Evolutionary conservation across 2,113 vertebrate genomes (phyloP), one percentile per base, ranked within the genome.

Genomic region (Nettapus auritus): DNA sequence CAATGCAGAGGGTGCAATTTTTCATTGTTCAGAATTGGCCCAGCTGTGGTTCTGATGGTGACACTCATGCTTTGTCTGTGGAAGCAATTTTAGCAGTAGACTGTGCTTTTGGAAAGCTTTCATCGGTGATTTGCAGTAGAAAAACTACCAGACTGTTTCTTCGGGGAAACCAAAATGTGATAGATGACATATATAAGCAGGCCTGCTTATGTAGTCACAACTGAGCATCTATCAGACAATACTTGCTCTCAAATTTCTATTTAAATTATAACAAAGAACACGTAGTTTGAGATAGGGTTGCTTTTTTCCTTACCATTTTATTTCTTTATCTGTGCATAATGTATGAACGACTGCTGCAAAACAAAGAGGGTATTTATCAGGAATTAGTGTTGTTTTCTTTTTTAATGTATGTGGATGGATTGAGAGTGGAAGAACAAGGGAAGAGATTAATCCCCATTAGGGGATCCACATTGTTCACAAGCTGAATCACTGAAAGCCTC

Each of bases 311-410:
- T 53, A 20, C 8, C 0, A 0, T 36, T 85, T 82, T 62, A 31
- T 87, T 57, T 88, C 29, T 91, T 71, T 11, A 33, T 64, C 19
- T 64, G 2, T 85, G 34, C 8, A 31, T 95, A 53, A 88, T 71
- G 22, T 42, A 69, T 84, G 80, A 89, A 31, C 14, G 74, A 56
- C 20, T 80, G 44, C 63, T 86, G 55, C 33, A 82, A 88, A 89
- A 38, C 55, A n/a, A 22, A 75, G 48, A 33, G 25, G 25, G 13
- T 57, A 31, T 48, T 82, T 82, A 86, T 55, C 13, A 79, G 17
- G 62, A 26, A 7, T 73, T 91, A 88, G 34, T 3, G 0, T 8
- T 52, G 8, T 66, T 80, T 89, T 38, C 8, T 76, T 76, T 82
- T 76, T 80, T 52, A 14, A 38, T 66, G 16, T 28, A 9, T 29